phyloP scores from a whole-genome alignment of 2,113 vertebrate species.

The Geococcyx californianus region DNA sequence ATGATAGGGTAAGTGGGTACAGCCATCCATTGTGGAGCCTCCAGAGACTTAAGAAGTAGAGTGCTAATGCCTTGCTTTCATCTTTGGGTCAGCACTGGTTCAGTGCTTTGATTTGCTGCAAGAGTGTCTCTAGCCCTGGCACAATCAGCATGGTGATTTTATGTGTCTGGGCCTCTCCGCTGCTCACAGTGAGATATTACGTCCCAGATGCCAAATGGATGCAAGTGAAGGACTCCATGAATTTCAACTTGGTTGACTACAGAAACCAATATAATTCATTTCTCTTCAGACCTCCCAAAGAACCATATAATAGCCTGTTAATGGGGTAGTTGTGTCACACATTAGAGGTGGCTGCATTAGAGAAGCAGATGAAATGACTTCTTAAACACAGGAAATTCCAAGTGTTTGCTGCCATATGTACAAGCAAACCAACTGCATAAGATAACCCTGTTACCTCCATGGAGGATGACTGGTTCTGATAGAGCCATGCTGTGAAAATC shows the following conservation, averaged over 20 bases:
- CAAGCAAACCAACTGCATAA: background rate
- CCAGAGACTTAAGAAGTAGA: background rate
- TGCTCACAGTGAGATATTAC: background rate
- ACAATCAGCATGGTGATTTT: background rate
- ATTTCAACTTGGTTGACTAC: background rate
- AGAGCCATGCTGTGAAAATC: background rate
- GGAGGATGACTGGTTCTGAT: background rate
- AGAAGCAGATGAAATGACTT: background rate
- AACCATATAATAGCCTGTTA: background rate
- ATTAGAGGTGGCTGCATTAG: background rate
- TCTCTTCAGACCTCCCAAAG: background rate
- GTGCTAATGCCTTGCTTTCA: background rate
- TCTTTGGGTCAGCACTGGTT: background rate
- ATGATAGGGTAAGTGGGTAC: background rate
- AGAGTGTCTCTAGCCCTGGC: background rate
- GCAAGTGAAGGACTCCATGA: background rate
- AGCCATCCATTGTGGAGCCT: background rate
- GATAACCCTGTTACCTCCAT: background rate
- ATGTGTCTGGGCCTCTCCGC: background rate
- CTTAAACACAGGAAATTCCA: background rate
- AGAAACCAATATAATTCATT: background rate
- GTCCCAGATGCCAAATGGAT: background rate
- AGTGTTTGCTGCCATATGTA: background rate
- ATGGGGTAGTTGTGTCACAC: background rate
- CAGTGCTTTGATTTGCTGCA: background rate